Conservation (phyloP, 2,888 invertebrate species). For the Caenorhabditis imperialis region DNA sequence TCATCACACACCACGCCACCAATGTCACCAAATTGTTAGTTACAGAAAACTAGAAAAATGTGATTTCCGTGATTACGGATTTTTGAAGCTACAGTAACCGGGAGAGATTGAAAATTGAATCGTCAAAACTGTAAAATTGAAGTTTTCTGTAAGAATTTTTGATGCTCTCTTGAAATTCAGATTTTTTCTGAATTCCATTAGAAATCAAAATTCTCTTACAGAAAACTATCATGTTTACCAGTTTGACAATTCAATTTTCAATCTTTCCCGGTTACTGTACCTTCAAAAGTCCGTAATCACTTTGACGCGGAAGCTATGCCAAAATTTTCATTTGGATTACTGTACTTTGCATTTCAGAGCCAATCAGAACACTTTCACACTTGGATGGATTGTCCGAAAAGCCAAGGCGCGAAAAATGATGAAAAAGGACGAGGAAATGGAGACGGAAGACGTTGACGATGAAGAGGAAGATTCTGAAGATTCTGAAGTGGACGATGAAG, state of each 20-base stretch:
- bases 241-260: no score
- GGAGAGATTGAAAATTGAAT: no score
- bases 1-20: slow-evolving; percentile 62
- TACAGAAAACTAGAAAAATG: background rate
- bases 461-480: slow-evolving; percentile 21
- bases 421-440: slow-evolving; percentile 14
- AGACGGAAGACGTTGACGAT: slow-evolving; percentile 14
- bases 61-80: no score
- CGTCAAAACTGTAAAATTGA: no score
- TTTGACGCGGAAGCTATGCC: no score
- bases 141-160: no score
- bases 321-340: no score
- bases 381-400: slow-evolving; percentile 46
- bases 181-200: no score
- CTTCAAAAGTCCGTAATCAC: background rate
- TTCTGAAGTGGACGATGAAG: slow-evolving; percentile 1
- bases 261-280: background rate
- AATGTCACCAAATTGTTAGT: slow-evolving; percentile 58
- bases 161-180: no score
- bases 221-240: no score
- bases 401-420: slow-evolving; percentile 31
- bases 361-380: slow-evolving; percentile 64
- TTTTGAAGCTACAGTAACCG: no score
- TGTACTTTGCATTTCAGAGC: slow-evolving; percentile 51
- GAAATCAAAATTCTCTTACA: no score